phyloP scores from a whole-genome alignment of 2,113 vertebrate genomes.

The Mugil cephalus region DNA sequence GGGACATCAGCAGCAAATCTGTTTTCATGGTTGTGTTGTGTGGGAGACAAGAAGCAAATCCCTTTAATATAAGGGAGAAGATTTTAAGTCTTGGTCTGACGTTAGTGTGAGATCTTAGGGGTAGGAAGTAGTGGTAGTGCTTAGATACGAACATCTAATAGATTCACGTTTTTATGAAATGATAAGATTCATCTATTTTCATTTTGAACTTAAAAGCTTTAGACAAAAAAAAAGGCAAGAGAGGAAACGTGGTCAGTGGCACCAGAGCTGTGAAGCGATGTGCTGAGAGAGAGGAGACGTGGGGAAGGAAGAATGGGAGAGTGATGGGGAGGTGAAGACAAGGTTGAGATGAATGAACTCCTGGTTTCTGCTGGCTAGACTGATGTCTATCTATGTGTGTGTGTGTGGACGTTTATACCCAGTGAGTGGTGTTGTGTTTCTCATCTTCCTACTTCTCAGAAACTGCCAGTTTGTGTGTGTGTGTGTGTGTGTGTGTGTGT shows the following conservation, averaged over 20 bases:
- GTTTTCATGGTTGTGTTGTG: background rate
- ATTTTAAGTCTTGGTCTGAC: background rate
- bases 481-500: conserved; percentile 46
- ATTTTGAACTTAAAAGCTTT: background rate
- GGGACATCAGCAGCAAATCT: background rate
- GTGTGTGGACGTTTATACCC: conserved; percentile 39
- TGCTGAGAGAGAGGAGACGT: conserved; percentile 38
- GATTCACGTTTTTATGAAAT: background rate
- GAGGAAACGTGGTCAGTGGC: conserved; percentile 11
- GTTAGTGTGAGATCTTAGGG: background rate
- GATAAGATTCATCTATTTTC: background rate
- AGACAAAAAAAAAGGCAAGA: background rate
- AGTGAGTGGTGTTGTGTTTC: conserved; percentile 64
- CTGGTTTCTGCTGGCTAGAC: conserved; percentile 36
- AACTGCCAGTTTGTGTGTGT: conserved; percentile 51
- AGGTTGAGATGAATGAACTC: conserved; percentile 72
- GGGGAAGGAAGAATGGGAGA: conserved; percentile 30
- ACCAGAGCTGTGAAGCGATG: conserved; percentile 19
- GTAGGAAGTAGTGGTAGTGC: background rate
- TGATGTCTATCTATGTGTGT: conserved; percentile 12
- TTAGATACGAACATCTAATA: background rate
- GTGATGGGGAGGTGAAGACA: conserved; percentile 58
- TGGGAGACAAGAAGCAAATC: background rate
- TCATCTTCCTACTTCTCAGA: conserved; percentile 67
- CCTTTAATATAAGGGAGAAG: background rate